Evolutionary conservation across 2,888 invertebrate species (phyloP).

Genomic region (Megamerina dolium): DNA sequence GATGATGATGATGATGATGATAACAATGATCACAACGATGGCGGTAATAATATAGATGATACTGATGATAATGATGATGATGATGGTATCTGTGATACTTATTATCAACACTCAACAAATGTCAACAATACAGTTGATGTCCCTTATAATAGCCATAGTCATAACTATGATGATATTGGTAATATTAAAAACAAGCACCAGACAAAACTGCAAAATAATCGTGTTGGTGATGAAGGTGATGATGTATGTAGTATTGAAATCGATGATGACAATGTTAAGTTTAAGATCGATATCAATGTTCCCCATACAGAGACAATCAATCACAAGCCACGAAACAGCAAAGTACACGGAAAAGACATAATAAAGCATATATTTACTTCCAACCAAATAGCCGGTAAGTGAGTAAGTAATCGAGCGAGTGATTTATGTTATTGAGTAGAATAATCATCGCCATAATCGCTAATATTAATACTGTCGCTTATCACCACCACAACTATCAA

Average conservation of each 20-base stretch:
- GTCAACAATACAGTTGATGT: not conserved
- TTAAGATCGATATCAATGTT: conserved; percentile 23
- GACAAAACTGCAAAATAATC: too few species aligned
- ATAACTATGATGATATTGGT: not conserved
- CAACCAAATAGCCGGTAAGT: conserved; percentile 49
- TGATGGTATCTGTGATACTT: not conserved
- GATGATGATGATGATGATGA: conserved; percentile 9
- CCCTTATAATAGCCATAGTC: not conserved
- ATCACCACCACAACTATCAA: too few species aligned
- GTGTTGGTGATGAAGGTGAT: too few species aligned
- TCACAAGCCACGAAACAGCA: not conserved
- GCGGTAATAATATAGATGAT: conserved; percentile 10
- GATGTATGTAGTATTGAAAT: too few species aligned
- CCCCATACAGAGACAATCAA: not conserved
- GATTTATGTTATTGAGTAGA: too few species aligned
- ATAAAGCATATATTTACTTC: conserved; percentile 44
- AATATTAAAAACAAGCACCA: too few species aligned
- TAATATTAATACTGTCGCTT: too few species aligned
- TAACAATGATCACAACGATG: not conserved
- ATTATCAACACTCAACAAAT: not conserved
- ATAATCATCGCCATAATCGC: too few species aligned
- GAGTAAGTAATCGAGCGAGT: not conserved
- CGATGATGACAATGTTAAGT: conserved; percentile 28
- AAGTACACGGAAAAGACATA: conserved; percentile 30
- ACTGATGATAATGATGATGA: conserved; percentile 20